A percentile compares a stretch with the other conserved stretches of the same genome.
Evolutionary conservation across 1,140 invertebrate species (phyloP).

Genomic region (Heliconius congener): DNA sequence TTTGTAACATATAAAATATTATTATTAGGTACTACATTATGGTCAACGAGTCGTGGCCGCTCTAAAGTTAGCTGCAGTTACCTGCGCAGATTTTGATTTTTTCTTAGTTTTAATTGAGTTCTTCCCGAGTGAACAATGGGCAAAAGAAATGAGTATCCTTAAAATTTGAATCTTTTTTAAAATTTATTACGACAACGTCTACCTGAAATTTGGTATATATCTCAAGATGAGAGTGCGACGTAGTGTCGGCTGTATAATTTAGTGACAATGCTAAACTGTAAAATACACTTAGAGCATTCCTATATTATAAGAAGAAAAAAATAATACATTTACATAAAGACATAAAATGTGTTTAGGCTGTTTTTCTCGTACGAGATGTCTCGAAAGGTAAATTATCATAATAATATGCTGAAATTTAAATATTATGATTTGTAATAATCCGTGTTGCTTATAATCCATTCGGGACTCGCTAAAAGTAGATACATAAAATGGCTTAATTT

Average conservation of each 20-base stretch:
- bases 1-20: too few species aligned
- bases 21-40: too few species aligned
- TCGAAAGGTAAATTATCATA: background rate
- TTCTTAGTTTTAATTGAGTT: too few species aligned
- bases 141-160: too few species aligned
- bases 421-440: background rate
- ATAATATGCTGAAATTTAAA: slow-evolving; percentile 5
- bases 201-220: background rate
- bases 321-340: background rate
- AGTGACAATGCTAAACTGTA: background rate
- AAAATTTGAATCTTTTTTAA: too few species aligned
- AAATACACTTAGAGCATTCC: background rate
- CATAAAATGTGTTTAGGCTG: background rate
- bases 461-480: background rate
- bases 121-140: too few species aligned
- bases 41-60: too few species aligned
- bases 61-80: too few species aligned
- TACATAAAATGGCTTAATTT: slow-evolving; percentile 12
- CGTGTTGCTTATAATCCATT: background rate
- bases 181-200: too few species aligned
- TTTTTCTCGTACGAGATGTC: background rate
- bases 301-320: background rate
- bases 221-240: background rate
- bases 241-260: background rate
- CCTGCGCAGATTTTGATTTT: too few species aligned